These are phyloP conservation scores for Bostrychus sinensis DNA, from an alignment of 2,113 vertebrate species.

Conservation along the genomic window DNA sequence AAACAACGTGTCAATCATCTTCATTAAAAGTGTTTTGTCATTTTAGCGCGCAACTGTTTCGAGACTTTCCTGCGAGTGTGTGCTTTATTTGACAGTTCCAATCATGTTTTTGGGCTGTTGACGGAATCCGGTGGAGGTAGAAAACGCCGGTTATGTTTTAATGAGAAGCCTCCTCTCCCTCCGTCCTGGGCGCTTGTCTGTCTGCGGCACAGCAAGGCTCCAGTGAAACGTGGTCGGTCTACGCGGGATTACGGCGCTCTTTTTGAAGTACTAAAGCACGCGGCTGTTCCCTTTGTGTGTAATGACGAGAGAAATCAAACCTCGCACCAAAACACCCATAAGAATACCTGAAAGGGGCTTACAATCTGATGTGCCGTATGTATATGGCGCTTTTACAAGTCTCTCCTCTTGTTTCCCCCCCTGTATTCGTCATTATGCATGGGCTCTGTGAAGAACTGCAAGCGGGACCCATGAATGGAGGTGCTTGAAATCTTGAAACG, in stretches of 20 bases:
- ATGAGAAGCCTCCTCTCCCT: slow-evolving; percentile 70
- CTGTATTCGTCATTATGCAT: slow-evolving; percentile 63
- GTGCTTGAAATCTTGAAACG: slow-evolving; percentile 68
- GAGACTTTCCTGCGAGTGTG: slow-evolving; percentile 54
- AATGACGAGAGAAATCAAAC: slow-evolving; percentile 75
- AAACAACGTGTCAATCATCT: slow-evolving; percentile 70
- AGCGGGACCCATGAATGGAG: slow-evolving; percentile 69
- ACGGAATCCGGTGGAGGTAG: slow-evolving; percentile 15
- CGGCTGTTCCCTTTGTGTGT: slow-evolving; percentile 78
- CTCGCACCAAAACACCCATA: slow-evolving; percentile 79
- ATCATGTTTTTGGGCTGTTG: slow-evolving; percentile 57
- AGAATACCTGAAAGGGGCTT: slow-evolving; percentile 81
- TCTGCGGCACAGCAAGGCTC: slow-evolving; percentile 52
- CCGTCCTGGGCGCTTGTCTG: slow-evolving; percentile 57
- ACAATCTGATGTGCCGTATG: slow-evolving; percentile 77
- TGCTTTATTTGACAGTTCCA: slow-evolving; percentile 77
- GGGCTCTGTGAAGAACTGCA: slow-evolving; percentile 76
- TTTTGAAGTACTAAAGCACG: slow-evolving; percentile 74
- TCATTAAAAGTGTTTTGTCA: slow-evolving; percentile 64
- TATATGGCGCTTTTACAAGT: slow-evolving; percentile 78
- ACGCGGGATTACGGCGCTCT: slow-evolving; percentile 65
- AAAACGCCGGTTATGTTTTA: slow-evolving; percentile 60
- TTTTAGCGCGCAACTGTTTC: slow-evolving; percentile 50
- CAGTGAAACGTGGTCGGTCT: slow-evolving; percentile 65
- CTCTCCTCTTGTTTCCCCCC: slow-evolving; percentile 65